These are phyloP conservation scores for Drosophila limbata DNA, from an alignment of 2,888 invertebrate species.

Conservation along the genomic window DNA sequence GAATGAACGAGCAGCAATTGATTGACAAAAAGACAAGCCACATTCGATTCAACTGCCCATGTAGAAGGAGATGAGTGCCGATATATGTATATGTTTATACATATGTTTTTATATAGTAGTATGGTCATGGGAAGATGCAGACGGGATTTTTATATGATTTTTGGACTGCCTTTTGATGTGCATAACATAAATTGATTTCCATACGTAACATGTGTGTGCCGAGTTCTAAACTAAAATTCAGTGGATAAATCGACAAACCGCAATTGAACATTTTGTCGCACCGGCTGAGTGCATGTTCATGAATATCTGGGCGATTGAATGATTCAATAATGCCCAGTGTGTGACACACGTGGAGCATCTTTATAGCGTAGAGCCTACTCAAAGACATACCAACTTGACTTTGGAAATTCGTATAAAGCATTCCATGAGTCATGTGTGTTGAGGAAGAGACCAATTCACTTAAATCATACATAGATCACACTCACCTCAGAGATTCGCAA, in stretches of 20 bases:
- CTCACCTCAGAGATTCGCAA: not conserved
- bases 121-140: conserved; percentile 3
- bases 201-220: conserved; percentile 14
- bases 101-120: not conserved
- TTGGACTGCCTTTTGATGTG: conserved; percentile 52
- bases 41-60: conserved; percentile 13
- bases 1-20: conserved; percentile 63
- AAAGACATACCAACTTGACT: conserved; percentile 3
- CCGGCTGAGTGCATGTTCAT: conserved; percentile 7
- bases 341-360: not conserved
- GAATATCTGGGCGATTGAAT: conserved; percentile 13
- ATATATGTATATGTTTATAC: not conserved
- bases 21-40: conserved; percentile 62
- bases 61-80: not conserved
- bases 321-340: conserved; percentile 2
- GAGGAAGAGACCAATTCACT: not conserved
- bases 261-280: conserved; percentile 22
- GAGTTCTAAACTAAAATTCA: conserved; percentile 16
- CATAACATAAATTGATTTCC: conserved; percentile 58
- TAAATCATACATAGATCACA: not conserved
- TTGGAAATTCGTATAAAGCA: not conserved
- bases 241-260: conserved; percentile 10
- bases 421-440: not conserved
- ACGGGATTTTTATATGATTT: conserved; percentile 46
- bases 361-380: not conserved